Percentiles rank a stretch among this genome's conserved stretches.
Evolutionary conservation across 2,888 invertebrate species (phyloP).

Genomic region (Nephrotoma appendiculata): DNA sequence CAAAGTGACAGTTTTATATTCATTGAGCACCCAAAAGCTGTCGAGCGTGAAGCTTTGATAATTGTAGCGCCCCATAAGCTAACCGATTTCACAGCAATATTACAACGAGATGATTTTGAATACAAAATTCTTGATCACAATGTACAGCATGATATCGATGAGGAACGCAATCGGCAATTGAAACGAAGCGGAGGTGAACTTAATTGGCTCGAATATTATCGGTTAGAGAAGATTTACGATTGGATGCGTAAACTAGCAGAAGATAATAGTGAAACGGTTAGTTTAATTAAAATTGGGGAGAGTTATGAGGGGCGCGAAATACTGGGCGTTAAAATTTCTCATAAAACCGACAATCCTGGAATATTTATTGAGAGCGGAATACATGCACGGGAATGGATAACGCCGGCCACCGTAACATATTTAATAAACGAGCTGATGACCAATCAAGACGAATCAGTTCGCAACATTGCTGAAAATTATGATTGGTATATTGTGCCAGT

Average conservation of each 20-base stretch:
- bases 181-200: slow-evolving; percentile 16
- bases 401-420: slow-evolving; percentile 34
- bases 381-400: slow-evolving; percentile 36
- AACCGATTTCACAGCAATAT: slow-evolving; percentile 12
- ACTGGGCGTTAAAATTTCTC: slow-evolving; percentile 23
- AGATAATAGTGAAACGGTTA: slow-evolving; percentile 29
- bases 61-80: slow-evolving; percentile 6
- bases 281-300: slow-evolving; percentile 31
- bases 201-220: slow-evolving; percentile 18
- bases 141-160: slow-evolving; percentile 21
- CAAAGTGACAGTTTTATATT: not conserved
- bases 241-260: slow-evolving; percentile 35
- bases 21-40: not conserved
- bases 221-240: slow-evolving; percentile 28
- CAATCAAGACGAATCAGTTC: slow-evolving; percentile 25
- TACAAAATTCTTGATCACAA: slow-evolving; percentile 23
- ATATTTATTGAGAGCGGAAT: slow-evolving; percentile 27
- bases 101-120: slow-evolving; percentile 16
- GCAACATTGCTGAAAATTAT: slow-evolving; percentile 34
- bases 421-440: slow-evolving; percentile 37
- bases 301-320: slow-evolving; percentile 35
- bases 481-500: slow-evolving; percentile 55
- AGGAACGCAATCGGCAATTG: slow-evolving; percentile 9
- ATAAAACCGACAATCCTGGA: slow-evolving; percentile 21
- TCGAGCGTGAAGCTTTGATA: not conserved